Base-by-base conservation (phyloP, 2,797 vertebrate genomes). In the Pangasius krempfi region DNA sequence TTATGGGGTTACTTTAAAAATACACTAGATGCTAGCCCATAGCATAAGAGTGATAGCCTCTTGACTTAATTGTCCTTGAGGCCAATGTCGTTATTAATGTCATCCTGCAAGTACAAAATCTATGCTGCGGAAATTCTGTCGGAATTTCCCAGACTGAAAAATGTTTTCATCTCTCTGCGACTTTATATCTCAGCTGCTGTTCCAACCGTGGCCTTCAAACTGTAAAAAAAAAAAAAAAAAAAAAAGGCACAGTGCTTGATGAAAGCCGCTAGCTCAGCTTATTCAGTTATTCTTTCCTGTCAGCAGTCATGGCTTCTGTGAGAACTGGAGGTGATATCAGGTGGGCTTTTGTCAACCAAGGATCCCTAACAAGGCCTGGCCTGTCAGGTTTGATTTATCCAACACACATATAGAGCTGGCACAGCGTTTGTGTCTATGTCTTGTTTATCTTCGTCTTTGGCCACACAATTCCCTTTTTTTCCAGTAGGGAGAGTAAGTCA, bases 341-440 rank as follows among this genome's bases (percentile, higher is more conserved):
- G 88, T 89, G 86, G 81, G 88, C 88, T 91, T 92, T 91, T 90
- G 90, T 91, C 91, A 92, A 90, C 89, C 85, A 76, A 85, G 85
- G 87, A 92, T 89, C 89, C 86, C 84, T 91, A 91, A 89, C 84
- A 52, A 88, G 88, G 86, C 81, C 84, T 37, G 72, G 82, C 68
- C 91, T 84, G 86, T 90, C 90, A 86, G 78, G 87, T 79, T 75
- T 88, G 85, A 92, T 91, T 92, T 90, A 89, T 90, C 89, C 81
- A 88, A 80, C 72, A 79, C 25, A n/a, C 52, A 75, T 66, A 85
- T 58, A 33, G 68, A 73, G 85, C 68, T 85, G 84, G 84, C 88
- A 81, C 52, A 52, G 73, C 56, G 79, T 85, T 85, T 84, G 54
- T 86, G 54, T 78, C 50, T 16, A 56, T 56, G 30, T 87, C 84